Conservation (phyloP, 1,140 invertebrate species). For the Bombus sibiricus region DNA sequence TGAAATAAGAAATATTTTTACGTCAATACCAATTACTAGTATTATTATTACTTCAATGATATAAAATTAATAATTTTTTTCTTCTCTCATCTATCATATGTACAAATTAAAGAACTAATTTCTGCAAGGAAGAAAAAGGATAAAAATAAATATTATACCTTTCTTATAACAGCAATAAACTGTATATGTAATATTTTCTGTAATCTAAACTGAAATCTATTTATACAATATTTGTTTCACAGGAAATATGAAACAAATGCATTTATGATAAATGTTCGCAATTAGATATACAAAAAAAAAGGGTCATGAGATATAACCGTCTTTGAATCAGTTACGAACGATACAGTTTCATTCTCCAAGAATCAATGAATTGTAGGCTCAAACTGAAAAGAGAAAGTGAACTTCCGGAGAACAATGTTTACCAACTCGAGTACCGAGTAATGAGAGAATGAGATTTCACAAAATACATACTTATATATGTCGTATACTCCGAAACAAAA, state of each 20-base stretch:
- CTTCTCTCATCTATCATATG: no score
- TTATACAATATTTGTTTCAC: not conserved
- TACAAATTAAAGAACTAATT: no score
- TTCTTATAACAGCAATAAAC: no score
- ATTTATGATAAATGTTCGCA: not conserved
- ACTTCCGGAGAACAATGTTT: slow-evolving; percentile 42
- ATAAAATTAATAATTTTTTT: no score
- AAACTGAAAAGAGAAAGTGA: slow-evolving; percentile 55
- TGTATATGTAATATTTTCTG: no score
- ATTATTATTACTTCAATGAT: no score
- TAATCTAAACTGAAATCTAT: no score
- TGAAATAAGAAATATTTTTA: no score
- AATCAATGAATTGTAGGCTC: slow-evolving; percentile 38
- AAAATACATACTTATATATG: not conserved
- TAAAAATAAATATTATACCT: not conserved
- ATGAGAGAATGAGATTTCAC: slow-evolving; percentile 39
- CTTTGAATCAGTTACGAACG: not conserved
- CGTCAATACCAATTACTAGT: no score
- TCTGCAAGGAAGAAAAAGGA: no score
- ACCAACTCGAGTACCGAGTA: not conserved
- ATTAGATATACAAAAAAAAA: not conserved
- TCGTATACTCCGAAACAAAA: not conserved
- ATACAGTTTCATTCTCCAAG: not conserved
- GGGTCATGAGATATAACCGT: not conserved
- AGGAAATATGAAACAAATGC: not conserved